Conservation (phyloP, 2,888 invertebrate genomes). For the Mellilla xanthometata region DNA sequence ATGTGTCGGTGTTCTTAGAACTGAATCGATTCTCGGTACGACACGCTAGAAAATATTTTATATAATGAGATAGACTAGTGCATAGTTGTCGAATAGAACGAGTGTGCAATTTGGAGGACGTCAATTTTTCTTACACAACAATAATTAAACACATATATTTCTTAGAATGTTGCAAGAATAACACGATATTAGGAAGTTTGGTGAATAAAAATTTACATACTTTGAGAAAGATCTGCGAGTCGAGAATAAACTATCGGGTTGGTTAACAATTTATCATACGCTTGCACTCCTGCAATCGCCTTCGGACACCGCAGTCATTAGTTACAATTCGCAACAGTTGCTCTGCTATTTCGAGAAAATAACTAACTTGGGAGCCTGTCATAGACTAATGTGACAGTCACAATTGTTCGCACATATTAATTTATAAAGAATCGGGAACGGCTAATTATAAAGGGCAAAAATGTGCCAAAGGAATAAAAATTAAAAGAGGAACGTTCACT, state of each 20-base stretch:
- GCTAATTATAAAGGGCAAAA: conserved; percentile 27
- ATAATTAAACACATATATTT: conserved; percentile 26
- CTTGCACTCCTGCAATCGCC: conserved; percentile 53
- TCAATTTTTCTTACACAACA: conserved; percentile 1
- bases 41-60: conserved; percentile 6
- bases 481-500: conserved; percentile 26
- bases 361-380: conserved; percentile 43
- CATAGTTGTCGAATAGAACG: conserved; percentile 5
- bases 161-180: conserved; percentile 36
- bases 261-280: conserved; percentile 59
- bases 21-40: conserved; percentile 17
- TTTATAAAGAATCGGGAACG: conserved; percentile 26
- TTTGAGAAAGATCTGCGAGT: conserved; percentile 42
- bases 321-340: conserved; percentile 68
- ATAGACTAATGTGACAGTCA: conserved; percentile 38
- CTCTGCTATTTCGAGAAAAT: conserved; percentile 57
- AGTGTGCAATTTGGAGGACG: conserved; percentile 8
- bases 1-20: conserved; percentile 44
- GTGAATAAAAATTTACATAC: conserved; percentile 31
- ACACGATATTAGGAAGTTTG: conserved; percentile 25
- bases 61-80: conserved; percentile 11
- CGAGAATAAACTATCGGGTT: conserved; percentile 53
- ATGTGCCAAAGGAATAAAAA: conserved; percentile 44
- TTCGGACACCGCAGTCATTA: conserved; percentile 58
- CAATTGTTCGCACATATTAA: conserved; percentile 21